phyloP scores from a whole-genome alignment of 2,797 vertebrate genomes.

The Notoglanidium macrostoma region DNA sequence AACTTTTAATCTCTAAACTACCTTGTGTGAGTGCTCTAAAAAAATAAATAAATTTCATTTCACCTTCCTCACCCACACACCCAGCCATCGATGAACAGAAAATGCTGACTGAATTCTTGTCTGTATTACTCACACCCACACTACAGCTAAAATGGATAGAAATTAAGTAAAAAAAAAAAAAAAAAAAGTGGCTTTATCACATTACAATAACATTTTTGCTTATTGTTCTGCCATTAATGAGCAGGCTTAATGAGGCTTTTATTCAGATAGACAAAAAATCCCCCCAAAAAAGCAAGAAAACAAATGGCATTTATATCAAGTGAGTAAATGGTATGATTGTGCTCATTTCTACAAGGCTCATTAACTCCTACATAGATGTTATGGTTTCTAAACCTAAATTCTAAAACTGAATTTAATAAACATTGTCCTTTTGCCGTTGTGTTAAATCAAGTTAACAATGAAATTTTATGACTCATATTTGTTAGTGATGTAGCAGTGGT shows the following conservation, averaged over 20 bases:
- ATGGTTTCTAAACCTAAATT: slow-evolving; percentile 22
- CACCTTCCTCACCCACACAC: neutral
- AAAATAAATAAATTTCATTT: neutral
- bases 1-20: neutral
- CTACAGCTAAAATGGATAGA: neutral
- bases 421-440: neutral
- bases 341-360: neutral
- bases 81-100: neutral
- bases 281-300: neutral
- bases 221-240: neutral
- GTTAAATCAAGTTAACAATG: slow-evolving; percentile 19
- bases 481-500: neutral
- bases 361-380: slow-evolving; percentile 28
- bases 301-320: slow-evolving; percentile 14
- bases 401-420: slow-evolving; percentile 27
- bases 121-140: neutral
- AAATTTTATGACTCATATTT: slow-evolving; percentile 18
- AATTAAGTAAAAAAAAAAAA: neutral
- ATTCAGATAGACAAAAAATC: neutral
- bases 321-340: slow-evolving; percentile 27
- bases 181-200: neutral
- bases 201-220: neutral
- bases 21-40: neutral
- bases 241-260: neutral
- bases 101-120: neutral